Conservation (phyloP, 2,797 vertebrate genomes). For the Pantherophis vulpinus region DNA sequence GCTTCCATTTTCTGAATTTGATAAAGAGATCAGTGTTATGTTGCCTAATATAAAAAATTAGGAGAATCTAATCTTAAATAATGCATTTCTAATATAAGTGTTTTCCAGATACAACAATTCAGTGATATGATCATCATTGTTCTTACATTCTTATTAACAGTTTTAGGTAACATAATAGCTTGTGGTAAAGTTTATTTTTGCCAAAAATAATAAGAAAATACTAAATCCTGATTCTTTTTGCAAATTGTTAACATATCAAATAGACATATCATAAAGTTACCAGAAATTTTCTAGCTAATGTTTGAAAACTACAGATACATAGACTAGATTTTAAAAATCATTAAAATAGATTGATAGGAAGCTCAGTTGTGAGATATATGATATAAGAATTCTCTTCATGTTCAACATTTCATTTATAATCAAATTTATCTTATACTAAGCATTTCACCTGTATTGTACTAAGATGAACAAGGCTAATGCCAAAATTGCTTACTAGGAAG, state of each 20-base stretch:
- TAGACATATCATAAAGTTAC: background rate
- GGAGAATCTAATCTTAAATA: background rate
- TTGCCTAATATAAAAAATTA: background rate
- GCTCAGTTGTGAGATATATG: background rate
- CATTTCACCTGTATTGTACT: background rate
- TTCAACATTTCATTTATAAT: background rate
- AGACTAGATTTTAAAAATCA: background rate
- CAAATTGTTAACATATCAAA: background rate
- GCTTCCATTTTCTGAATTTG: background rate
- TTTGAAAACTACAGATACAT: background rate
- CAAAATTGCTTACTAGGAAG: background rate
- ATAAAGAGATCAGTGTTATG: background rate
- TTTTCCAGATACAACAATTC: background rate
- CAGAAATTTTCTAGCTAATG: background rate
- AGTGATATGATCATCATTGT: background rate
- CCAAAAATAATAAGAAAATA: background rate
- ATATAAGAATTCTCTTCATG: background rate
- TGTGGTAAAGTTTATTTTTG: background rate
- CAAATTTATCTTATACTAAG: background rate
- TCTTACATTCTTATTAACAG: background rate
- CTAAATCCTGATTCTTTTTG: background rate
- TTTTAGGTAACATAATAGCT: background rate
- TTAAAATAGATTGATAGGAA: background rate
- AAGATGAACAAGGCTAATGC: background rate
- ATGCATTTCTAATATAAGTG: background rate